Percentiles rank a stretch among this genome's conserved stretches.
Evolutionary conservation across 92 coral and sea anemone species (phyloP).

Genomic region (Palythoa grandis): DNA sequence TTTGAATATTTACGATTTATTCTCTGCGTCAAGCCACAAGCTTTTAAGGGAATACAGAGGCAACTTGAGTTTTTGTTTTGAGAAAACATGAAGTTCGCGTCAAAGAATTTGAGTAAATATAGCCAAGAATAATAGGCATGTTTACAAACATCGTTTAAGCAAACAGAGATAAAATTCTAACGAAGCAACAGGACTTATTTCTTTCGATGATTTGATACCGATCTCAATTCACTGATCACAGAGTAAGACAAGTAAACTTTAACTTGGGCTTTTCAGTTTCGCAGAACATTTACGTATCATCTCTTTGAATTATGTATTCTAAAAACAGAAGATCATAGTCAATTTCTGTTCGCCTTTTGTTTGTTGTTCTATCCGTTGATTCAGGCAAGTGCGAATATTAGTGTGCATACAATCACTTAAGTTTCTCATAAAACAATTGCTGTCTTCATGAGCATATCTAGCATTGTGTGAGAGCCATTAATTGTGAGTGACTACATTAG

Average conservation of each 20-base stretch:
- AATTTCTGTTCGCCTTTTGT: slow-evolving; percentile 1
- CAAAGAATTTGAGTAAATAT: slow-evolving; percentile 19
- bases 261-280: background rate
- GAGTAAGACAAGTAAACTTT: background rate
- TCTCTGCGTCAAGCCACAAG: slow-evolving; percentile 14
- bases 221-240: background rate
- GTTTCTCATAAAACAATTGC: slow-evolving; percentile 34
- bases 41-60: background rate
- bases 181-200: slow-evolving; percentile 20
- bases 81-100: slow-evolving; percentile 34
- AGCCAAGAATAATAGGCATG: slow-evolving; percentile 16
- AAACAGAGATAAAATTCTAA: slow-evolving; percentile 31
- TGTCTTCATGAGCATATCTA: background rate
- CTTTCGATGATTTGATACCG: background rate
- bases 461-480: slow-evolving; percentile 28
- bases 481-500: slow-evolving; percentile 29
- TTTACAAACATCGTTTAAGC: slow-evolving; percentile 42
- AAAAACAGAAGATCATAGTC: slow-evolving; percentile 9
- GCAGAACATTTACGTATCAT: slow-evolving; percentile 15
- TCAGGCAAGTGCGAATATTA: slow-evolving; percentile 16
- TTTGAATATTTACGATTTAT: slow-evolving; percentile 38
- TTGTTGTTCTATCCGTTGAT: slow-evolving; percentile 6
- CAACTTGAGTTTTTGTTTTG: slow-evolving; percentile 31
- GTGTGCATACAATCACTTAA: slow-evolving; percentile 28
- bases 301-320: slow-evolving; percentile 1